Conservation (phyloP, 2,113 vertebrate genomes). For the Colossoma macropomum region DNA sequence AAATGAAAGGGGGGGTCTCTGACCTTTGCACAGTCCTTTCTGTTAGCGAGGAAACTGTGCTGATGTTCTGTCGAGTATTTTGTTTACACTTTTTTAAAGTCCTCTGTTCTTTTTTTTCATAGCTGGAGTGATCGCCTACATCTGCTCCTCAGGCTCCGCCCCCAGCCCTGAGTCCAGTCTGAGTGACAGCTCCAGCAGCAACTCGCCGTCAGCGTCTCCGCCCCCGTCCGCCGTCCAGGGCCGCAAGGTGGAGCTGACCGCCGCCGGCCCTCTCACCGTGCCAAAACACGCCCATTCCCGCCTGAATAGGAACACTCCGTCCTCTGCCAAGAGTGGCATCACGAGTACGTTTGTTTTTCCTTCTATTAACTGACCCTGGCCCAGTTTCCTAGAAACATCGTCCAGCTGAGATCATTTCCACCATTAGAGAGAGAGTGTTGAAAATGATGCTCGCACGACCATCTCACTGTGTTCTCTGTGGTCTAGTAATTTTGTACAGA, state of each 20-base stretch:
- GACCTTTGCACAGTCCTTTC: no score
- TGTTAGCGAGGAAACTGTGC: no score
- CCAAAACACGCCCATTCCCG: conserved; percentile 70
- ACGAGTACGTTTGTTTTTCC: conserved; percentile 83
- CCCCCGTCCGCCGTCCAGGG: conserved; percentile 84
- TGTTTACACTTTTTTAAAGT: no score
- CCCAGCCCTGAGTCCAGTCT: conserved; percentile 90
- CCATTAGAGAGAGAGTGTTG: neutral
- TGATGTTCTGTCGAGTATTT: no score
- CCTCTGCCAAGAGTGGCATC: conserved; percentile 82
- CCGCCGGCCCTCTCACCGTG: conserved; percentile 54
- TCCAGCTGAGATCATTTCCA: no score
- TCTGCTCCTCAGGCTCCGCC: conserved; percentile 90
- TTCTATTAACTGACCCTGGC: neutral
- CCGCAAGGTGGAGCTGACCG: conserved; percentile 72
- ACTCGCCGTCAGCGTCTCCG: conserved; percentile 85
- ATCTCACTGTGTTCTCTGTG: no score
- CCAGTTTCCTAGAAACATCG: neutral
- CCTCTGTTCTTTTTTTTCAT: conserved; percentile 23
- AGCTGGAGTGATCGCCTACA: conserved; percentile 96
- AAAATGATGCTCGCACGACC: no score
- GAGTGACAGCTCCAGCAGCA: conserved; percentile 85
- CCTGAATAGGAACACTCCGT: conserved; percentile 77
- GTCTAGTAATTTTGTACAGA: no score
- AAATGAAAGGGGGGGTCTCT: no score